Evolutionary conservation across 2,888 invertebrate genomes (phyloP), one percentile per base, ranked within the genome.

Genomic region (Ormyrus thymus): DNA sequence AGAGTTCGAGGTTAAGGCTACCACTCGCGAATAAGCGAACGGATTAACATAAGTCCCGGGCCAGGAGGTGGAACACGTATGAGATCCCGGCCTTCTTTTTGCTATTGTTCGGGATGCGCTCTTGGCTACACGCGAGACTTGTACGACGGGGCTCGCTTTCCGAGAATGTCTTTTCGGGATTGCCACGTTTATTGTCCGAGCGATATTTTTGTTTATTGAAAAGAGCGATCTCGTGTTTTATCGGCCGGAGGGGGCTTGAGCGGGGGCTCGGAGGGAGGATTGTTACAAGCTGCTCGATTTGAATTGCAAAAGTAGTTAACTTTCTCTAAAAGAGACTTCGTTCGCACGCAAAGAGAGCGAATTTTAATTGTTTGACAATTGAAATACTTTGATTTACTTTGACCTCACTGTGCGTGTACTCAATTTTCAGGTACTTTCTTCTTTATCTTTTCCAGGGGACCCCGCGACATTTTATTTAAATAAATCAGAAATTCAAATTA

Each of bases 1-100:
- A 55, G 68, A 50, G 68, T 13, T 66, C 15, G 46, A 68, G 68
- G 69, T 43, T 46, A 56, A 45, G 46, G 46, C 58, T 46, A 11
- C 8, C 13, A 29, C 29, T 53, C 55, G 43, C 13, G 51, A 71
- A 13, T 61, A 46, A 29, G 58, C 13, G 48, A 73, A 76, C 77
- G 83, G 82, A 84, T 85, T 83, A 82, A 82, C 83, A 82, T 82
- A 84, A 86, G 86, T 85, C 81, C 77, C 79, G 77, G 79, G 79
- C 72, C 71, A 81, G 59, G 53, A 70, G 80, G 75, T 59, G 62
- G 65, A 74, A 74, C 69, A 74, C 69, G 79, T 76, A 70, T 61
- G 61, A 71, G 29, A 29, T 64, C 46, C 15, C 46, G 7, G 29
- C 10, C 15, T 45, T 56, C 13, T 46, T 53, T 62, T n/a, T 51